These are phyloP conservation scores for Drosophila lacteicornis DNA, from an alignment of 1,140 invertebrate genomes.

Conservation along the genomic window DNA sequence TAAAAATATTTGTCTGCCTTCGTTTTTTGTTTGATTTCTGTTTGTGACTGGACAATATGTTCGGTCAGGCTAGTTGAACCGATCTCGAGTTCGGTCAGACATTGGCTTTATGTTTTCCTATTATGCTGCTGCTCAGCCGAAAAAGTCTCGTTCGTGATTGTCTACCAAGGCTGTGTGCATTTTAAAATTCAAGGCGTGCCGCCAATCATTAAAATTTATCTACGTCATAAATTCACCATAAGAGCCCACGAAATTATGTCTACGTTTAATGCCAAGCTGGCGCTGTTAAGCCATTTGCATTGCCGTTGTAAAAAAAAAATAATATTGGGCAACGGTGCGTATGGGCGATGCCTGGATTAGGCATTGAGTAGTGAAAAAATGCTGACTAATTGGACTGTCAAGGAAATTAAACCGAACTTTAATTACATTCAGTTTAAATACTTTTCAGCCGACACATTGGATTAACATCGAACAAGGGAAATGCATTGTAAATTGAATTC, in stretches of 20 bases:
- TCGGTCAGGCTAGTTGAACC: slow-evolving; percentile 11
- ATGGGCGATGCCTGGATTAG: slow-evolving; percentile 4
- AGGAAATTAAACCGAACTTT: slow-evolving; percentile 22
- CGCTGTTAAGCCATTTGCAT: slow-evolving; percentile 12
- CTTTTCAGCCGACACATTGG: slow-evolving; percentile 3
- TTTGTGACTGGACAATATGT: slow-evolving; percentile 29
- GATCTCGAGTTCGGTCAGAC: slow-evolving; percentile 36
- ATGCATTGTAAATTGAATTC: slow-evolving; percentile 9
- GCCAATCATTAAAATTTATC: slow-evolving; percentile 68
- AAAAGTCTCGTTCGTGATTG: slow-evolving; percentile 29
- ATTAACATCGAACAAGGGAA: slow-evolving; percentile 9
- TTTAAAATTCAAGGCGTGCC: slow-evolving; percentile 77
- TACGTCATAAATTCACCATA: slow-evolving; percentile 70
- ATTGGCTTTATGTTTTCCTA: slow-evolving; percentile 56
- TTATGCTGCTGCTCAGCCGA: slow-evolving; percentile 11
- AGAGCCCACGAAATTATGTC: slow-evolving; percentile 30
- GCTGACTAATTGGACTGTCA: slow-evolving; percentile 38
- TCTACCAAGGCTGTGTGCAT: slow-evolving; percentile 60
- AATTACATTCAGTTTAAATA: slow-evolving; percentile 12
- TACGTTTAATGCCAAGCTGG: slow-evolving; percentile 20
- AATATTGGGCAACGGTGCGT: slow-evolving; percentile 30
- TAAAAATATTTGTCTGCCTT: slow-evolving; percentile 51
- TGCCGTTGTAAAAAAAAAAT: slow-evolving; percentile 4
- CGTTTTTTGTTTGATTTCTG: slow-evolving; percentile 4
- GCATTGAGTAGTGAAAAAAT: background rate